Evolutionary conservation across 2,888 invertebrate species (phyloP).

Genomic region (Deroplatys truncata): DNA sequence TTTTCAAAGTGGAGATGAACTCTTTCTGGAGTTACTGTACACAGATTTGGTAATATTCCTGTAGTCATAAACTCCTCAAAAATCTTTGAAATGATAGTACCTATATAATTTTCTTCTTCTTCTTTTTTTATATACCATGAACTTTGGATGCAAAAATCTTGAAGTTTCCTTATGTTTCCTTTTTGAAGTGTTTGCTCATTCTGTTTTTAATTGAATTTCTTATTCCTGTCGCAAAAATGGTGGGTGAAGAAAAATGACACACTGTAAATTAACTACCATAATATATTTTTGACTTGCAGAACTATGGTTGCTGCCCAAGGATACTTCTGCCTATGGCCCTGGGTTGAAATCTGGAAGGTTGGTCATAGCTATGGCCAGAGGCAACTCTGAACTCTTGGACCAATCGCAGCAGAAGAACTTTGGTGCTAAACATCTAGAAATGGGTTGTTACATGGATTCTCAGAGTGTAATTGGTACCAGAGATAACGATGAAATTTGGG

Average conservation of each 20-base stretch:
- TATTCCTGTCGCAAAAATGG: not conserved
- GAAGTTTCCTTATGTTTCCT: too few relatives aligned
- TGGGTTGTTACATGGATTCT: constrained; percentile 20
- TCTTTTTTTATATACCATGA: too few relatives aligned
- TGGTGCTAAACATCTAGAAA: constrained; percentile 16
- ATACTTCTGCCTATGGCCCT: constrained; percentile 36
- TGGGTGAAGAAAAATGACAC: not conserved
- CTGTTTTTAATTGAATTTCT: not conserved
- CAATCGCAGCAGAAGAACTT: constrained; percentile 1
- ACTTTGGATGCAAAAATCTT: too few relatives aligned
- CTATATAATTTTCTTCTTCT: too few relatives aligned
- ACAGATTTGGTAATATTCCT: too few relatives aligned
- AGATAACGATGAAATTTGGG: constrained; percentile 38
- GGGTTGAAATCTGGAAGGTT: constrained; percentile 62
- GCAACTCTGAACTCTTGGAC: constrained; percentile 49
- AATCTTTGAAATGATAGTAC: too few relatives aligned
- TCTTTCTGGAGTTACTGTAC: too few relatives aligned
- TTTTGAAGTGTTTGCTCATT: too few relatives aligned
- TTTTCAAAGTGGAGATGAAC: too few relatives aligned
- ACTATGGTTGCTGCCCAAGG: constrained; percentile 43
- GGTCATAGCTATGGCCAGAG: constrained; percentile 64
- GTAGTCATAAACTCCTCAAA: too few relatives aligned
- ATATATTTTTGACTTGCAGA: constrained; percentile 36
- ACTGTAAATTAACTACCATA: not conserved
- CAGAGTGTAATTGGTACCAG: not conserved